These are phyloP conservation scores for Sinhomidia bicolor DNA, from an alignment of 2,888 invertebrate species.

Conservation along the genomic window DNA sequence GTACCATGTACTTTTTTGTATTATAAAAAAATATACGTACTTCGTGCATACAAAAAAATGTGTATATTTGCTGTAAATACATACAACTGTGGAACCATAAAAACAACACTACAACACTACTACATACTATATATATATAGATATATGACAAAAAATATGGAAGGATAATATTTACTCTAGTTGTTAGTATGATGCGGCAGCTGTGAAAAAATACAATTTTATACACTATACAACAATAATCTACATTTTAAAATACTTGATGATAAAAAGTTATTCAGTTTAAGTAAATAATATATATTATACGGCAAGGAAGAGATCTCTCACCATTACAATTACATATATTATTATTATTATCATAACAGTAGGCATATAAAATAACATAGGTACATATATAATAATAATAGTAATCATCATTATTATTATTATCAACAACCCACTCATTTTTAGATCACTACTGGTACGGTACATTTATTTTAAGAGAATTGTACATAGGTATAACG, in stretches of 20 bases:
- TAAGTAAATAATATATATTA: conserved; percentile 47
- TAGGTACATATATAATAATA: too few relatives aligned
- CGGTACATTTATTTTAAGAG: conserved; percentile 44
- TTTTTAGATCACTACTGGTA: conserved; percentile 38
- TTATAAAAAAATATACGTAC: conserved; percentile 44
- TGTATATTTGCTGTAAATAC: conserved; percentile 47
- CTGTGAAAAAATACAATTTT: conserved; percentile 69
- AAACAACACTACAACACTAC: conserved; percentile 11
- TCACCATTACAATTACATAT: conserved; percentile 47
- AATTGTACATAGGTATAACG: not conserved
- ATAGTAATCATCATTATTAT: too few relatives aligned
- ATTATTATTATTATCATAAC: too few relatives aligned
- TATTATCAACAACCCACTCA: conserved; percentile 49
- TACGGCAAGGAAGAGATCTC: conserved; percentile 65
- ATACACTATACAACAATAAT: conserved; percentile 39
- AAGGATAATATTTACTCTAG: conserved; percentile 21
- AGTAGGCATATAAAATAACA: too few relatives aligned
- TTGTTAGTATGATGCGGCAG: conserved; percentile 54
- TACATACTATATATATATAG: conserved; percentile 12
- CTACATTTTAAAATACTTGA: conserved; percentile 23
- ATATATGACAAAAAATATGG: not conserved
- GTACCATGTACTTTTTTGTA: conserved; percentile 63
- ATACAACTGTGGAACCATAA: conserved; percentile 11
- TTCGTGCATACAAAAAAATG: conserved; percentile 24
- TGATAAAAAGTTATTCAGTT: not conserved